Percentiles rank a stretch among this genome's conserved stretches.
Conservation (phyloP, 2,113 vertebrate genomes). For the Falco punctatus region DNA sequence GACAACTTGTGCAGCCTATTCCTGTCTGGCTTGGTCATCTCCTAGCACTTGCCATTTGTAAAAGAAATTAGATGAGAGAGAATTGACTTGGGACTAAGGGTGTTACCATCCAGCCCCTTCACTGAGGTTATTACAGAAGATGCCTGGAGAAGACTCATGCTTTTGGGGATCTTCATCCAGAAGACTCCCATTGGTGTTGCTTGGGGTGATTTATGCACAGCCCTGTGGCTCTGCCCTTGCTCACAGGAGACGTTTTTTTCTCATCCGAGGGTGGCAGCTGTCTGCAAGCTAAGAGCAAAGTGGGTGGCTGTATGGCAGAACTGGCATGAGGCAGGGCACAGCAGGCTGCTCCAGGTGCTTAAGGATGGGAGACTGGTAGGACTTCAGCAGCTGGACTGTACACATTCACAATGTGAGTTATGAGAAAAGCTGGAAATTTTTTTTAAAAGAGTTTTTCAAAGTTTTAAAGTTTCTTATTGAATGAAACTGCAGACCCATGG, state of each 20-base stretch:
- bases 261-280: neutral
- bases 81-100: neutral
- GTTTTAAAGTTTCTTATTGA: neutral
- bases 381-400: neutral
- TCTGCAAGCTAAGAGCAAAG: neutral
- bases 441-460: neutral
- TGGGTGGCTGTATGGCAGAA: neutral
- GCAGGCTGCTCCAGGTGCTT: neutral
- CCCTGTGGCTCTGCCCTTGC: neutral
- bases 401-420: rapidly evolving
- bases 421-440: neutral
- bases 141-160: neutral
- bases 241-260: neutral
- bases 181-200: rapidly evolving
- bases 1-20: neutral
- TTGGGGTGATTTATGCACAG: neutral
- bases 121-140: neutral
- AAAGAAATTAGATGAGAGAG: neutral
- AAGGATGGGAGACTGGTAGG: neutral
- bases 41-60: neutral
- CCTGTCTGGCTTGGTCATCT: neutral
- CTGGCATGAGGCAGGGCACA: rapidly evolving
- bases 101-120: rapidly evolving
- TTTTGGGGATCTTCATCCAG: neutral
- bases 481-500: neutral